Evolutionary conservation across 2,888 invertebrate genomes (phyloP).

Genomic region (Plutella xylostella): DNA sequence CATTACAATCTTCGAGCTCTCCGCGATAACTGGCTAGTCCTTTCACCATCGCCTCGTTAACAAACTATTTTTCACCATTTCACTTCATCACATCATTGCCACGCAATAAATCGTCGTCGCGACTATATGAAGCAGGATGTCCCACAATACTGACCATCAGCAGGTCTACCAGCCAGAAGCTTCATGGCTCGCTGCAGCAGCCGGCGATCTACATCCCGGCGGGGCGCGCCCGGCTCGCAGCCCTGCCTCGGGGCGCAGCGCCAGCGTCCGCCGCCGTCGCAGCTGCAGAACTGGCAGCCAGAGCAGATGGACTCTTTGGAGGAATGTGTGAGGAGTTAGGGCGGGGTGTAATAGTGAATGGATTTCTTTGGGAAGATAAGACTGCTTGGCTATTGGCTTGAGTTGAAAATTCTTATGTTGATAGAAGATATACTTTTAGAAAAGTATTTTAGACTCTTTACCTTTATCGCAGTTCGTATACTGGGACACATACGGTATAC

Average conservation of each 20-base stretch:
- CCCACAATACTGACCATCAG: not conserved
- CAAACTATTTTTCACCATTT: not conserved
- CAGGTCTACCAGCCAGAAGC: conserved; percentile 25
- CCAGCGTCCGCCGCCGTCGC: conserved; percentile 30
- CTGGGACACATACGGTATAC: conserved; percentile 41
- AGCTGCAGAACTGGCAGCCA: conserved; percentile 33
- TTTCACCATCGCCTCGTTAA: not conserved
- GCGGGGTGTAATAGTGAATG: too few relatives aligned
- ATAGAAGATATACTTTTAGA: too few relatives aligned
- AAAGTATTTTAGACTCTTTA: too few relatives aligned
- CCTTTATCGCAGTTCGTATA: conserved; percentile 46
- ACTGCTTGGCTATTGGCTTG: too few relatives aligned
- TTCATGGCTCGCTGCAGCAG: conserved; percentile 28
- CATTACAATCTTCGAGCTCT: too few relatives aligned
- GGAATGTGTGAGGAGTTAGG: too few relatives aligned
- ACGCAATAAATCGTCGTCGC: not conserved
- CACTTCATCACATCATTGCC: not conserved
- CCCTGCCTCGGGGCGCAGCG: conserved; percentile 24
- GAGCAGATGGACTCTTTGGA: conserved; percentile 33
- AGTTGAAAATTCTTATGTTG: too few relatives aligned
- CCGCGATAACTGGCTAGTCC: too few relatives aligned
- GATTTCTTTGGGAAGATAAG: too few relatives aligned
- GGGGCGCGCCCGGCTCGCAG: conserved; percentile 20
- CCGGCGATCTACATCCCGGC: conserved; percentile 26
- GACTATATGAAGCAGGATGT: not conserved